Conservation (phyloP, 2,888 invertebrate species). For the Drosophila siamana region DNA sequence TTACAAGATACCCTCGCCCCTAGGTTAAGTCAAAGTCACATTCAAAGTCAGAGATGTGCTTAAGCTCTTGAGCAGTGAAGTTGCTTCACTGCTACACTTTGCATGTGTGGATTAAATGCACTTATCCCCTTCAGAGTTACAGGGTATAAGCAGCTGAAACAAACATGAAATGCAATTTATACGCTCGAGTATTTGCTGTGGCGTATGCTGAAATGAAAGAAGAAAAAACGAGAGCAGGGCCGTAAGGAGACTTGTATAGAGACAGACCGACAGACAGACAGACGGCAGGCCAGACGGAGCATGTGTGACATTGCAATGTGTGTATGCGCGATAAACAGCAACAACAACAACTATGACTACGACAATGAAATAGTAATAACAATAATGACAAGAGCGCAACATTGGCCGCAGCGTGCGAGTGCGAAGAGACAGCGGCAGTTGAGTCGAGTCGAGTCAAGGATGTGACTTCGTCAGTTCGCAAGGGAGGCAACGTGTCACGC, state of each 20-base stretch:
- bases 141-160: constrained; percentile 31
- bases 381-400: constrained; percentile 58
- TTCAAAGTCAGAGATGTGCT: neutral
- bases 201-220: constrained; percentile 27
- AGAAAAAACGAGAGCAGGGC: constrained; percentile 8
- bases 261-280: too few species aligned
- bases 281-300: constrained; percentile 41
- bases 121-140: neutral
- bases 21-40: constrained; percentile 1
- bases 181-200: constrained; percentile 48
- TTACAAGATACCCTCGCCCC: constrained; percentile 9
- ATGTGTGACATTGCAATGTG: constrained; percentile 61
- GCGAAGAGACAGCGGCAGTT: constrained; percentile 11
- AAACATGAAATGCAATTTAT: constrained; percentile 60
- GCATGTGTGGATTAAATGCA: neutral
- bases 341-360: constrained; percentile 42
- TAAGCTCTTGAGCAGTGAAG: neutral
- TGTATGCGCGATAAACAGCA: constrained; percentile 56
- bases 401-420: constrained; percentile 17
- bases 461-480: constrained; percentile 46
- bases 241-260: constrained; percentile 5
- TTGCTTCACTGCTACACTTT: neutral
- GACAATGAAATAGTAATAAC: constrained; percentile 67
- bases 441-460: constrained; percentile 38
- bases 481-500: constrained; percentile 53